Evolutionary conservation across 2,113 vertebrate species (phyloP).

Genomic region (Gavia stellata): DNA sequence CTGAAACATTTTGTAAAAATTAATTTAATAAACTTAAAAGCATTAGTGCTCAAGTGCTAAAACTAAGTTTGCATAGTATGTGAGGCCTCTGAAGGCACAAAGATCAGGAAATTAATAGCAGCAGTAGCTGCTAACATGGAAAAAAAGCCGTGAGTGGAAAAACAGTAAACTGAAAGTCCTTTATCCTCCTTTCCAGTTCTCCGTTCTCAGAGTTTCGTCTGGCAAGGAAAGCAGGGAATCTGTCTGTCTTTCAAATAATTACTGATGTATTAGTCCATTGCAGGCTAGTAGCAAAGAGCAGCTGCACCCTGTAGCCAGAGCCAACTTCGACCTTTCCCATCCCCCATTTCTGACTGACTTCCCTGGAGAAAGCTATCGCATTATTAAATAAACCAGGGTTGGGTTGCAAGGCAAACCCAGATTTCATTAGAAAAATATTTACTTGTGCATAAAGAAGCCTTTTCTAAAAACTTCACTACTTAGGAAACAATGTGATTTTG

Average conservation of each 20-base stretch:
- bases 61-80: neutral
- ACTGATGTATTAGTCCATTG: slow-evolving; percentile 47
- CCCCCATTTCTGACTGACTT: slow-evolving; percentile 17
- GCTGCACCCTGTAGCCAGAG: slow-evolving; percentile 14
- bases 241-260: slow-evolving; percentile 55
- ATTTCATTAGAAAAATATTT: slow-evolving; percentile 32
- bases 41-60: neutral
- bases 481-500: neutral
- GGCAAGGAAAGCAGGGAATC: slow-evolving; percentile 54
- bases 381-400: slow-evolving; percentile 20
- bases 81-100: neutral
- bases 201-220: slow-evolving; percentile 57
- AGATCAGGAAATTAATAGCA: neutral
- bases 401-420: slow-evolving; percentile 14
- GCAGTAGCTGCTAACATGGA: slow-evolving; percentile 39
- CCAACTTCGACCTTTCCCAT: slow-evolving; percentile 17
- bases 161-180: slow-evolving; percentile 47
- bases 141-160: slow-evolving; percentile 16
- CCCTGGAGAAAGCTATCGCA: neutral
- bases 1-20: neutral
- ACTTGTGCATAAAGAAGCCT: neutral
- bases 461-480: neutral
- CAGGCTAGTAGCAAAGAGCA: slow-evolving; percentile 39
- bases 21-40: neutral
- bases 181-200: slow-evolving; percentile 42